Evolutionary conservation across 1,140 invertebrate genomes (phyloP), one percentile per base, ranked within the genome.

Genomic region (Matsumurasca onukii): DNA sequence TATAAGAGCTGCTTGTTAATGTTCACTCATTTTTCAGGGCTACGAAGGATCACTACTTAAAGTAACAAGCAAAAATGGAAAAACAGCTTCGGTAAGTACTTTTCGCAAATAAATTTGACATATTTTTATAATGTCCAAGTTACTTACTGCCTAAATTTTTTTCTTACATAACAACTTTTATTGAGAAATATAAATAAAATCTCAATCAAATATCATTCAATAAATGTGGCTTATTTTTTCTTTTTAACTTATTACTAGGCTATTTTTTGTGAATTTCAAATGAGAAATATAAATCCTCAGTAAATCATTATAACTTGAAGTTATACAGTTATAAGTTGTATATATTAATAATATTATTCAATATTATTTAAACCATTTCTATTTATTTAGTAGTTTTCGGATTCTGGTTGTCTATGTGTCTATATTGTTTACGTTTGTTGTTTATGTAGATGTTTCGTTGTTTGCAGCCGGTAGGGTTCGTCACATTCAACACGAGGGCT

Each of bases 21-120:
- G n/a, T n/a, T n/a, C n/a, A n/a, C n/a, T 75, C 77, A 77, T 77
- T 78, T 81, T 82, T 77, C 85, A 98, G 94, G 98, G 97, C 71
- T 99, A 99, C 80, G 98, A 99, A 85, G 94, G 96, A 76, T 99
- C 97, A 70, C 86, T 99, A 76, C 85, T 99, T 76, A 99, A 99
- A 89, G 95, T 99, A 76, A 99, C 98, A 70, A 98, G 95, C 85
- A 99, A 99, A 91, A 99, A 99, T 89, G 98, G 98, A 74, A 99
- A 99, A 88, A 97, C 95, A 76, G 95, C 97, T 73, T 98, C 98
- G 84, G 97, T 98, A 86, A 97, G 94, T 88, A 67, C 30, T 25
- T 39, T n/a, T n/a, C n/a, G n/a, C n/a, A n/a, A n/a, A n/a, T n/a
- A n/a, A n/a, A n/a, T n/a, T n/a, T n/a, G n/a, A n/a, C n/a, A n/a